These are phyloP conservation scores for Lysandra coridon DNA, from an alignment of 2,888 invertebrate genomes.

Conservation along the genomic window DNA sequence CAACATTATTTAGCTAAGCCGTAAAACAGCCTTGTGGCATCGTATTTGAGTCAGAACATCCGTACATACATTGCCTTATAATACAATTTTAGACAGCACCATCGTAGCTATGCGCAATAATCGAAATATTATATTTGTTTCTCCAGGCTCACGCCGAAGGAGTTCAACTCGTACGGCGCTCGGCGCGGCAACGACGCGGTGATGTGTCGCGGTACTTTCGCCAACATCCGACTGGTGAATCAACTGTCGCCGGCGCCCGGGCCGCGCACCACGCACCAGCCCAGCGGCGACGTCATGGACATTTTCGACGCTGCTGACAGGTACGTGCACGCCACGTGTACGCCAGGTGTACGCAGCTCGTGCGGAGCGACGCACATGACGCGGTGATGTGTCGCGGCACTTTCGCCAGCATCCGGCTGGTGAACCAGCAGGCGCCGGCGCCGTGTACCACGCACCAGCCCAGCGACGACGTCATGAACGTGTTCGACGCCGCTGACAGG, in stretches of 20 bases:
- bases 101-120: background rate
- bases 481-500: background rate
- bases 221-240: slow-evolving; percentile 97
- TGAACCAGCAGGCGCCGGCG: slow-evolving; percentile 90
- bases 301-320: slow-evolving; percentile 60
- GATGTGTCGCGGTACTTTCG: slow-evolving; percentile 98
- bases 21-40: no score
- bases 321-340: background rate
- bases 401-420: slow-evolving; percentile 97
- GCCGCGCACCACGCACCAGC: slow-evolving; percentile 92
- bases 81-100: no score
- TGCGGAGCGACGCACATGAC: slow-evolving; percentile 71
- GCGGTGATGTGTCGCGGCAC: slow-evolving; percentile 98
- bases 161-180: slow-evolving; percentile 99
- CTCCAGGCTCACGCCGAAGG: slow-evolving; percentile 89
- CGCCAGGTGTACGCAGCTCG: background rate
- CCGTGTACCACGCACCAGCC: slow-evolving; percentile 85
- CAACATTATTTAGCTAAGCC: no score
- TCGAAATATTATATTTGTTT: background rate
- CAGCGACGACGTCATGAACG: slow-evolving; percentile 92
- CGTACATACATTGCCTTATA: no score
- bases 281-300: slow-evolving; percentile 94
- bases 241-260: slow-evolving; percentile 90
- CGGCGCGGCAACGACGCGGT: slow-evolving; percentile 98
- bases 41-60: no score